Conservation (phyloP, 2,113 vertebrate species). For the Agapornis roseicollis region DNA sequence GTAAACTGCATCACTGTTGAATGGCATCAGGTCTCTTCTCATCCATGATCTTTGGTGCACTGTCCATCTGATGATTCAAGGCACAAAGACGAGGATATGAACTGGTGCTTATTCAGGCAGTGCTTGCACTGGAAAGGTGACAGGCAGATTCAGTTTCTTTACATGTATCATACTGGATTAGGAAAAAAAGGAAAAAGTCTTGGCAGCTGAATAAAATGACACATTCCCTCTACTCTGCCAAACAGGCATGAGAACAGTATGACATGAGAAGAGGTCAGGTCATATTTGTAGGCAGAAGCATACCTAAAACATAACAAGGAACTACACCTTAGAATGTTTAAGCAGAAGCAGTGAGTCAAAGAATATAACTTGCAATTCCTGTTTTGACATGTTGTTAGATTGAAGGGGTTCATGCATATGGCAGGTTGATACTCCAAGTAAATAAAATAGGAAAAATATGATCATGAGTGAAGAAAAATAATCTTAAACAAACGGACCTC, state of each 20-base stretch:
- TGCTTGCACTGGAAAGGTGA: not conserved
- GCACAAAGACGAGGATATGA: not conserved
- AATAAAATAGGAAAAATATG: not conserved
- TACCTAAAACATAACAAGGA: not conserved
- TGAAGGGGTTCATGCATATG: not conserved
- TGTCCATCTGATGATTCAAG: not conserved
- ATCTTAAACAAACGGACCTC: not conserved
- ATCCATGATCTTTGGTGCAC: rapidly evolving
- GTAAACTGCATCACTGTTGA: not conserved
- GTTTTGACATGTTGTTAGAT: not conserved
- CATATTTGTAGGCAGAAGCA: not conserved
- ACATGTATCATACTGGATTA: not conserved
- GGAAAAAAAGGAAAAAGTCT: not conserved
- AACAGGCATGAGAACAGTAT: not conserved
- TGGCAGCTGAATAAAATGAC: not conserved
- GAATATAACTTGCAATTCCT: not conserved
- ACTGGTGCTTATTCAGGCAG: not conserved
- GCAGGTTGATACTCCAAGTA: not conserved
- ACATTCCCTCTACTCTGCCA: not conserved
- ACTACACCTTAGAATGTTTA: not conserved
- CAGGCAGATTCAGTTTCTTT: not conserved
- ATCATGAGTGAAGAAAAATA: not conserved
- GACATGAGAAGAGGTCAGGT: not conserved
- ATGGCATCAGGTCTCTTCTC: not conserved
- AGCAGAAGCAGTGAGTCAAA: not conserved